phyloP scores from a whole-genome alignment of 2,888 invertebrate species.

The Argyra leucocephala region DNA sequence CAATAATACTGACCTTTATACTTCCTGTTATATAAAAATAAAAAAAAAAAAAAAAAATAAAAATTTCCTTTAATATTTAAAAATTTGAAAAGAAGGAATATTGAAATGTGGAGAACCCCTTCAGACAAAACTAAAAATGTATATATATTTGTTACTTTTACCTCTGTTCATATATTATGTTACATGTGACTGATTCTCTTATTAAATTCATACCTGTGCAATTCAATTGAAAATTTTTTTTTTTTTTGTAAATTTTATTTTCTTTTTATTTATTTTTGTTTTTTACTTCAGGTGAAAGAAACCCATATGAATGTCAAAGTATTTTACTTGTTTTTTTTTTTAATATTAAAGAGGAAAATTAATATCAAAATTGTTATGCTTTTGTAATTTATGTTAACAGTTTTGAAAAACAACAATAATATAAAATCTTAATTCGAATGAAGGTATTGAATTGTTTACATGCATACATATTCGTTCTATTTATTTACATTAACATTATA shows the following conservation, averaged over 20 bases:
- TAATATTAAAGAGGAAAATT: not conserved
- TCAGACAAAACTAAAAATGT: not conserved
- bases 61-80: too few species aligned
- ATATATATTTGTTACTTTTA: not conserved
- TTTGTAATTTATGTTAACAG: not conserved
- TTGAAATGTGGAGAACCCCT: not conserved
- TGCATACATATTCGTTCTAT: not conserved
- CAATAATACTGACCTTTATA: not conserved
- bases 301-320: constrained; percentile 4
- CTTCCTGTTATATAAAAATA: not conserved
- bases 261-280: too few species aligned
- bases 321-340: not conserved
- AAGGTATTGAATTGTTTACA: constrained; percentile 1
- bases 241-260: too few species aligned
- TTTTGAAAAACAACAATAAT: too few species aligned
- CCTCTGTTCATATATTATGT: not conserved
- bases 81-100: too few species aligned
- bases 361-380: constrained; percentile 6
- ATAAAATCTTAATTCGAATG: not conserved
- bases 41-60: not conserved
- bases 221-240: not conserved
- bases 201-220: constrained; percentile 3
- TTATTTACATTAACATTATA: too few species aligned
- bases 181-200: not conserved
- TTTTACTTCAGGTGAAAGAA: not conserved